Conservation (phyloP, 2,113 vertebrate species). For the Cygnus buccinator region DNA sequence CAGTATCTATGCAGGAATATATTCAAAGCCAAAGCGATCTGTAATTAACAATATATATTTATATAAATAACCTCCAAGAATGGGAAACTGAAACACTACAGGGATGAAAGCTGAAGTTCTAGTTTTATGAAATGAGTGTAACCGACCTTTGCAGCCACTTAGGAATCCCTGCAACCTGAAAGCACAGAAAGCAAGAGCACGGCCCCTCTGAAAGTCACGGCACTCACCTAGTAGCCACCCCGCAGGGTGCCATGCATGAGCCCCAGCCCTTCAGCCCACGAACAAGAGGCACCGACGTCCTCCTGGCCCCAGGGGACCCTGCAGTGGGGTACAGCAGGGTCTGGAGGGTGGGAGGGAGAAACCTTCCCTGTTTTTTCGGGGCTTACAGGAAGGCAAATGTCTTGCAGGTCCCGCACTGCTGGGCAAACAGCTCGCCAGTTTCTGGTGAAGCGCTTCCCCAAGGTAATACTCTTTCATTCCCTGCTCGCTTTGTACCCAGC, state of each 20-base stretch:
- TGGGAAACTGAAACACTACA: neutral
- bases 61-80: neutral
- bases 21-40: neutral
- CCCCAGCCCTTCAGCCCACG: neutral
- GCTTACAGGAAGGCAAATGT: neutral
- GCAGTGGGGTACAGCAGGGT: too few species aligned
- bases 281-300: neutral
- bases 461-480: conserved; percentile 58
- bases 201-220: neutral
- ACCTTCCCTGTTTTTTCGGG: neutral
- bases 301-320: neutral
- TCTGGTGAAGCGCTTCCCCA: conserved; percentile 27
- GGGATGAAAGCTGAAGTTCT: neutral
- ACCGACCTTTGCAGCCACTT: too few species aligned
- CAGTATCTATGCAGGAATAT: neutral
- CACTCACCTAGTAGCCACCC: neutral
- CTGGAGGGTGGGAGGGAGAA: neutral
- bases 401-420: neutral
- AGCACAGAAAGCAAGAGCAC: neutral
- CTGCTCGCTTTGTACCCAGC: conserved; percentile 74
- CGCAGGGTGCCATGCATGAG: neutral
- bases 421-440: neutral
- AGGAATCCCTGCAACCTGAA: neutral
- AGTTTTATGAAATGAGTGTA: neutral
- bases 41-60: neutral